Percentiles rank a stretch among this genome's conserved stretches.
phyloP scores from a whole-genome alignment of 2,888 invertebrate genomes.

The Pseudoips prasinana region DNA sequence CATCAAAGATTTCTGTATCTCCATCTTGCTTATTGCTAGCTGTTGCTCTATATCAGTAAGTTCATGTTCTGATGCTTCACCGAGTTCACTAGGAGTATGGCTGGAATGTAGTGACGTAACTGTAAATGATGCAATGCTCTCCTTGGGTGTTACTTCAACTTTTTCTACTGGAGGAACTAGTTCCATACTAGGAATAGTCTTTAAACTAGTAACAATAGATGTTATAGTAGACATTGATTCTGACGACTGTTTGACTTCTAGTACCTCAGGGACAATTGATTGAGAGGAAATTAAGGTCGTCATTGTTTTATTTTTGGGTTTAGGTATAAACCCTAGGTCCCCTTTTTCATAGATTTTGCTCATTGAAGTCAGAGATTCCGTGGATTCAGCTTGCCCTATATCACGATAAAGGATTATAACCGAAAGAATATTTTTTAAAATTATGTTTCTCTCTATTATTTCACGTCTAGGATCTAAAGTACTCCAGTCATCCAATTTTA shows the following conservation, averaged over 20 bases:
- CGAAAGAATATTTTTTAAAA: constrained; percentile 79
- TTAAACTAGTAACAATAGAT: constrained; percentile 52
- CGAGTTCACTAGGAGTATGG: constrained; percentile 19
- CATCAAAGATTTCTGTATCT: constrained; percentile 66
- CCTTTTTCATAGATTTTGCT: constrained; percentile 83
- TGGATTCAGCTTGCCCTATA: constrained; percentile 59
- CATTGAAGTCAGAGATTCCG: constrained; percentile 73
- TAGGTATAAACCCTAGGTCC: constrained; percentile 85
- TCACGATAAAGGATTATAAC: constrained; percentile 69
- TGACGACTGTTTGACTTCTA: not conserved
- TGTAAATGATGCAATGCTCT: constrained; percentile 60
- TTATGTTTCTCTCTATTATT: constrained; percentile 66
- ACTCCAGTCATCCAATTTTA: constrained; percentile 77
- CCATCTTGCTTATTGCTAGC: constrained; percentile 57
- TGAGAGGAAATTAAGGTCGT: not conserved
- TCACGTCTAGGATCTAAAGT: constrained; percentile 57
- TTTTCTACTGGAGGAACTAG: constrained; percentile 47
- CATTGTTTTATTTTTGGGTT: constrained; percentile 30
- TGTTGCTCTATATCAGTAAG: constrained; percentile 45
- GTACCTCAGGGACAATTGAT: not conserved
- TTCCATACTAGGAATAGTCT: constrained; percentile 62
- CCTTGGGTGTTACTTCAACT: constrained; percentile 39
- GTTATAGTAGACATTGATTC: constrained; percentile 29
- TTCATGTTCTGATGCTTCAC: constrained; percentile 12
- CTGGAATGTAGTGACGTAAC: constrained; percentile 56